Evolutionary conservation across 2,797 vertebrate genomes (phyloP).

Genomic region (Sternotherus odoratus): DNA sequence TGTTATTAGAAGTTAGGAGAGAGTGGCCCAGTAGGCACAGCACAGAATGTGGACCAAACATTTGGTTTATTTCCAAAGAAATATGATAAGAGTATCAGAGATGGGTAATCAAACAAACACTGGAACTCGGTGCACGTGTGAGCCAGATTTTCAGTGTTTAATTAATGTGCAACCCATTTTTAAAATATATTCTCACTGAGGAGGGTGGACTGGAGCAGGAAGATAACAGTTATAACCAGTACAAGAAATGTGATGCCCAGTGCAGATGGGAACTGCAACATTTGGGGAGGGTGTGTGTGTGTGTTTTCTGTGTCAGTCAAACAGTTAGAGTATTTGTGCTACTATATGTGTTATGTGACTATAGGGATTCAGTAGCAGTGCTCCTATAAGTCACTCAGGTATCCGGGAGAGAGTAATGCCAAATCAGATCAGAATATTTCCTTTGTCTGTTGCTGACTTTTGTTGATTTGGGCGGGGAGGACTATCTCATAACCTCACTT

Average conservation of each 20-base stretch:
- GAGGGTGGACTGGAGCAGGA: background rate
- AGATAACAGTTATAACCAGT: background rate
- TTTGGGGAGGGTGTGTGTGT: background rate
- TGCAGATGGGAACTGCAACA: background rate
- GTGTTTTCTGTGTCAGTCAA: background rate
- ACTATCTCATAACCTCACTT: background rate
- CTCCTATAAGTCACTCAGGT: background rate
- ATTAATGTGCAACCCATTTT: background rate
- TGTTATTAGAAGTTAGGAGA: background rate
- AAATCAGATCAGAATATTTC: accelerated
- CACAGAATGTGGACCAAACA: conserved; percentile 21
- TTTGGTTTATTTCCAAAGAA: background rate
- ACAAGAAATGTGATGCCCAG: background rate
- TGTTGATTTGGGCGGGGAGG: background rate
- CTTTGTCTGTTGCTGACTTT: background rate
- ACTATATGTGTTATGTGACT: background rate
- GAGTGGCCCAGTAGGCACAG: background rate
- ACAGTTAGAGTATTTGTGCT: background rate
- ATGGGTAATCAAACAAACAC: background rate
- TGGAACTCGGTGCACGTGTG: background rate
- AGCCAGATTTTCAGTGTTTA: background rate
- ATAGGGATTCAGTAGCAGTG: background rate
- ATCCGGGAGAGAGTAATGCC: background rate
- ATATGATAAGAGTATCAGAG: background rate
- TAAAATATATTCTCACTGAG: background rate